A percentile compares a stretch with the other conserved stretches of the same genome.
Conservation (phyloP, 2,888 invertebrate species). For the Arrhopalites spinosus region DNA sequence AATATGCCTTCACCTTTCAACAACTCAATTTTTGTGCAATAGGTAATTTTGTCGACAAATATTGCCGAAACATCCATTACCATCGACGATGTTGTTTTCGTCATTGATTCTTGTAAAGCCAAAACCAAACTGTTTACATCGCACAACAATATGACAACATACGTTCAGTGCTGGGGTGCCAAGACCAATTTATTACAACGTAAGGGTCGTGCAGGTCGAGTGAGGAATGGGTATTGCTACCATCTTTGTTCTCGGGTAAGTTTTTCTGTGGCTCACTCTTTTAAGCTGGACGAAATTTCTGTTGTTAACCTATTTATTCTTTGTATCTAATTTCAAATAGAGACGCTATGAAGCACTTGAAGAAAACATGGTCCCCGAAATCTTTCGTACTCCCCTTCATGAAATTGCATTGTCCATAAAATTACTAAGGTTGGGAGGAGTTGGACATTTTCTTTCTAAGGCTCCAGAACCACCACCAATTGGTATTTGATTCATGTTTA, state of each 20-base stretch:
- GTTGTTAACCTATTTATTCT: constrained; percentile 10
- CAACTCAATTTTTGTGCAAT: constrained; percentile 51
- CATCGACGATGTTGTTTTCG: constrained; percentile 97
- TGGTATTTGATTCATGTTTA: too few species aligned
- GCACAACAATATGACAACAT: constrained; percentile 98
- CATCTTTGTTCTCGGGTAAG: constrained; percentile 74
- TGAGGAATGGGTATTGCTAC: constrained; percentile 90
- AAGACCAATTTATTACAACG: constrained; percentile 93
- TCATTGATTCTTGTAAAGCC: constrained; percentile 95
- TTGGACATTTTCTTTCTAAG: constrained; percentile 93
- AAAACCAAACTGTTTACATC: constrained; percentile 98
- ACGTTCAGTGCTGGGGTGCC: constrained; percentile 96
- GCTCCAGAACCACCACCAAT: constrained; percentile 91
- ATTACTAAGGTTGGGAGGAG: constrained; percentile 84
- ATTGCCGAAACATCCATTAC: constrained; percentile 98
- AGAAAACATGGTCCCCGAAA: constrained; percentile 94
- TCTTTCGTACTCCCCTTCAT: constrained; percentile 95
- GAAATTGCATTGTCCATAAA: constrained; percentile 92
- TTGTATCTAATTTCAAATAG: too few species aligned
- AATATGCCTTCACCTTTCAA: neutral
- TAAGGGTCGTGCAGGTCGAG: constrained; percentile 93
- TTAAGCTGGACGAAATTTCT: neutral
- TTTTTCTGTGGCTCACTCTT: neutral
- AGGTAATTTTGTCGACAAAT: constrained; percentile 95
- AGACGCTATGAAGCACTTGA: constrained; percentile 72